Evolutionary conservation across 2,888 invertebrate species (phyloP).

Genomic region (Choristoneura rosaceana): DNA sequence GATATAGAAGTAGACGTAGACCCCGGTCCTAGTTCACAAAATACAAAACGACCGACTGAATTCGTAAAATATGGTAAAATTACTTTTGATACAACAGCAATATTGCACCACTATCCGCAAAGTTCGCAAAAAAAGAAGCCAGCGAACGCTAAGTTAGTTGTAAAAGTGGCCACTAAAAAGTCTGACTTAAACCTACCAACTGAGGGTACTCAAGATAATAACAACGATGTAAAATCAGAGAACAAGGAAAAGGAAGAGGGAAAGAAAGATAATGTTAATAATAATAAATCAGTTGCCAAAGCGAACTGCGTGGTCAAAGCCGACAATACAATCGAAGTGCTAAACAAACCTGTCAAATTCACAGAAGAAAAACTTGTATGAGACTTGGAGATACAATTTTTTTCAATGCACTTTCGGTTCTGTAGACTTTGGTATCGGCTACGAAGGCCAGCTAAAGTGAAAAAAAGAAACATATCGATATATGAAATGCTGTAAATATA

Average conservation of each 20-base stretch:
- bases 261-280: conserved; percentile 67
- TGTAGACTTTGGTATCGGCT: conserved; percentile 60
- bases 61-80: conserved; percentile 78
- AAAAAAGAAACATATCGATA: conserved; percentile 63
- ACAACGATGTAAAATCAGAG: conserved; percentile 61
- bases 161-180: conserved; percentile 60
- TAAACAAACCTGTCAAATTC: conserved; percentile 73
- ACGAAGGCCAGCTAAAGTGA: conserved; percentile 54
- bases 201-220: conserved; percentile 62
- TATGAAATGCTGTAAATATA: conserved; percentile 65
- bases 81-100: conserved; percentile 79
- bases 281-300: conserved; percentile 62
- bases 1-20: conserved; percentile 61
- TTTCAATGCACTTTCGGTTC: conserved; percentile 62
- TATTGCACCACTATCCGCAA: conserved; percentile 80
- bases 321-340: conserved; percentile 58
- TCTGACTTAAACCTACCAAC: conserved; percentile 63
- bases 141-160: conserved; percentile 40
- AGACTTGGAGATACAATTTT: conserved; percentile 67
- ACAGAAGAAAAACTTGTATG: conserved; percentile 82
- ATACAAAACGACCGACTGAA: conserved; percentile 66
- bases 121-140: conserved; percentile 59
- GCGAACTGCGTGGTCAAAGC: conserved; percentile 55
- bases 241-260: conserved; percentile 52
- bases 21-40: conserved; percentile 70